These are phyloP conservation scores for Diploptera punctata DNA, from an alignment of 2,888 invertebrate species.

Conservation along the genomic window DNA sequence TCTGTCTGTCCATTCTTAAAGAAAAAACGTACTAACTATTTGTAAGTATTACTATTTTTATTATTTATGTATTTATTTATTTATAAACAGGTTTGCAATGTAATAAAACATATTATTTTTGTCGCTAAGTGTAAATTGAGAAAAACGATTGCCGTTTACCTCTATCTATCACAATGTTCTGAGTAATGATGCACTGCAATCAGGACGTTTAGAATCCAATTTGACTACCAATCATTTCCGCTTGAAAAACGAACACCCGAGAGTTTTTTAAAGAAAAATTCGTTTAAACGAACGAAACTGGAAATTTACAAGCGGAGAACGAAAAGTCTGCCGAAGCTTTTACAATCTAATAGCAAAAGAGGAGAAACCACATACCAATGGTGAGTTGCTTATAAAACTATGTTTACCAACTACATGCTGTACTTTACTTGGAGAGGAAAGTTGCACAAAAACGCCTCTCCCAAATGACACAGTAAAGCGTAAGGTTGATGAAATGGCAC, in stretches of 20 bases:
- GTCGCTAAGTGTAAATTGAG: no score
- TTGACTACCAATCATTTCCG: background rate
- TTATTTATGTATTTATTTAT: no score
- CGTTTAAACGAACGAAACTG: background rate
- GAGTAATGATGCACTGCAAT: constrained; percentile 14
- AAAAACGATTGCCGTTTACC: background rate
- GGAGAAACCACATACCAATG: constrained; percentile 2
- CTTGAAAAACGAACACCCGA: background rate
- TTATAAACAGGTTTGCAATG: no score
- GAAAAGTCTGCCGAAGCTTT: no score
- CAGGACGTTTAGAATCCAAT: background rate
- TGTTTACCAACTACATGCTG: constrained; percentile 7
- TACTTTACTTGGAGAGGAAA: constrained; percentile 5
- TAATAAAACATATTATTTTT: no score
- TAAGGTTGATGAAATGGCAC: constrained; percentile 4
- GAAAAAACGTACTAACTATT: no score
- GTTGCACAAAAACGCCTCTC: background rate
- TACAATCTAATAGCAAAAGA: constrained; percentile 9
- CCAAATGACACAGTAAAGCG: background rate
- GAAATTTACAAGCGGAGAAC: no score
- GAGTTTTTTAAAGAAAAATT: no score
- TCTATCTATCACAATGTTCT: constrained; percentile 9
- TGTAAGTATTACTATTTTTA: no score
- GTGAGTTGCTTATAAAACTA: background rate
- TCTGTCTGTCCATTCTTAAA: no score